Conservation (phyloP, 2,797 vertebrate species). For the Pterois miles region DNA sequence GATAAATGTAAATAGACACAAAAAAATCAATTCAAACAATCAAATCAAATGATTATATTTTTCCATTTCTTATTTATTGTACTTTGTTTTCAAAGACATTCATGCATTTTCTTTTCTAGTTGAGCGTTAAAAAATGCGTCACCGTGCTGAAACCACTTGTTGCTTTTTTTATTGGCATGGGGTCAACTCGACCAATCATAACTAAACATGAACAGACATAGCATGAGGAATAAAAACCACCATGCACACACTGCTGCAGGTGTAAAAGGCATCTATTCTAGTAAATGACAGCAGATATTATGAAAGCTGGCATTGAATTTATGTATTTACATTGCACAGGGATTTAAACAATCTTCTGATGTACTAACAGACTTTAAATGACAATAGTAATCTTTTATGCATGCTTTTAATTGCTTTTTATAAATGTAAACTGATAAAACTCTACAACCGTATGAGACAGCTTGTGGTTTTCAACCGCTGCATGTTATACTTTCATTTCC, state of each 20-base stretch:
- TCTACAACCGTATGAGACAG: background rate
- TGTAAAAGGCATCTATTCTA: background rate
- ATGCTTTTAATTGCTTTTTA: background rate
- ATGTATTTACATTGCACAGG: background rate
- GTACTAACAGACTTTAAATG: background rate
- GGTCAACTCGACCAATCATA: background rate
- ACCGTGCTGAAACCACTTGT: background rate
- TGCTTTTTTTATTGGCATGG: no score
- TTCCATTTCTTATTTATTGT: background rate
- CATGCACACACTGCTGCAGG: background rate
- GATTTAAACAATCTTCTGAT: background rate
- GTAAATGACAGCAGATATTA: background rate
- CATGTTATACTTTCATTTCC: background rate
- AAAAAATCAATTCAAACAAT: background rate
- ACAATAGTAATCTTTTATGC: no score
- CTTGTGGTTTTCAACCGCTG: background rate
- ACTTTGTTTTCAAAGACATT: background rate
- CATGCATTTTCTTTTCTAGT: background rate
- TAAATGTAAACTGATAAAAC: background rate
- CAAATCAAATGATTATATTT: background rate
- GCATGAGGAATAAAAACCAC: background rate
- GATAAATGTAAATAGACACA: background rate
- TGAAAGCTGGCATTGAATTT: background rate
- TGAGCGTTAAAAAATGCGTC: background rate
- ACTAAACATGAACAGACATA: background rate